Evolutionary conservation across 2,888 invertebrate species (phyloP).

Genomic region (Formica aserva): DNA sequence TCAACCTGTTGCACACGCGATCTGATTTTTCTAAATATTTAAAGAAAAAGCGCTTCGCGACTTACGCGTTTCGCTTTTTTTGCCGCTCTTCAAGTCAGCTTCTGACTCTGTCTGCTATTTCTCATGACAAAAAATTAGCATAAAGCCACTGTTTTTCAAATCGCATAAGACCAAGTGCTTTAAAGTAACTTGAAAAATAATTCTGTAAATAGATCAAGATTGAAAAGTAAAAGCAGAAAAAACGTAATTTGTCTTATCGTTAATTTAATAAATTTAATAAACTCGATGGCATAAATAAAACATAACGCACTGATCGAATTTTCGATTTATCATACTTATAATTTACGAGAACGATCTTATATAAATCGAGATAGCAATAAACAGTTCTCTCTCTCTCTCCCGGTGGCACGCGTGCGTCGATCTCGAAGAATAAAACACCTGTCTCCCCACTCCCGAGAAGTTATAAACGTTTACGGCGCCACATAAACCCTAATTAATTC

Average conservation of each 20-base stretch:
- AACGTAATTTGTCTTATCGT: not conserved
- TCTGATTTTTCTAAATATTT: conserved; percentile 70
- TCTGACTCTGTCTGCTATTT: not conserved
- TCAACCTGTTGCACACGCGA: conserved; percentile 71
- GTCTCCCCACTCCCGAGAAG: conserved; percentile 68
- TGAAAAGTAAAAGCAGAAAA: not conserved
- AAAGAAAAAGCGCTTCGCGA: conserved; percentile 16
- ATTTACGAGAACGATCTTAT: conserved; percentile 19
- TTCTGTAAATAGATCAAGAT: not conserved
- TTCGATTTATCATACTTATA: not conserved
- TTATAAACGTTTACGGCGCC: conserved; percentile 84
- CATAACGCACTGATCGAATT: not conserved
- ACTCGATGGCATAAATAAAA: not conserved
- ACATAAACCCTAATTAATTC: conserved; percentile 85
- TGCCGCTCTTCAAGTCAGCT: not conserved
- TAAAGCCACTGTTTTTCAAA: not conserved
- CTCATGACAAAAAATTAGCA: not conserved
- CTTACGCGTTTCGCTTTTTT: not conserved
- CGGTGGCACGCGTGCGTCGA: conserved; percentile 66
- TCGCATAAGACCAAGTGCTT: not conserved
- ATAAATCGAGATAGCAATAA: conserved; percentile 56
- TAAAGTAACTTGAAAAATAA: not conserved
- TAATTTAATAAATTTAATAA: not conserved
- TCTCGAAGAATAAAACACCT: conserved; percentile 75
- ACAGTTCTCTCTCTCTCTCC: conserved; percentile 57